Evolutionary conservation across 2,113 vertebrate genomes (phyloP).

Genomic region (Shinisaurus crocodilurus): DNA sequence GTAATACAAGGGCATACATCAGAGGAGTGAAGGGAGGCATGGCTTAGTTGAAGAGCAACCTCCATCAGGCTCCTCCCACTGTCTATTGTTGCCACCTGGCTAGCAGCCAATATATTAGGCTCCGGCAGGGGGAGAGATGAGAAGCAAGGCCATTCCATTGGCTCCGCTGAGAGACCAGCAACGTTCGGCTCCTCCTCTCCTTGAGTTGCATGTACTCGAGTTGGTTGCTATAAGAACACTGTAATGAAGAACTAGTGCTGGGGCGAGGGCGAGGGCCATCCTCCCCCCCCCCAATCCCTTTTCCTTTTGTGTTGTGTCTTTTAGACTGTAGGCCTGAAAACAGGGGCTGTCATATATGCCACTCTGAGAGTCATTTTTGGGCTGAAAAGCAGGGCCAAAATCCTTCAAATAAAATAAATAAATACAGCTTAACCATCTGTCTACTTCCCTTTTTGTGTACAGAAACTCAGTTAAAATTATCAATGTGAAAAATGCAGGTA

Average conservation of each 20-base stretch:
- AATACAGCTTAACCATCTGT: background rate
- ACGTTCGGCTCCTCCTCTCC: background rate
- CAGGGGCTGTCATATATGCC: background rate
- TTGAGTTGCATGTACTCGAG: background rate
- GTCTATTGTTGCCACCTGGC: background rate
- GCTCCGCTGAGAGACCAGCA: background rate
- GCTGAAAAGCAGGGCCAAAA: background rate
- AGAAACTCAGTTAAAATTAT: constrained; percentile 39
- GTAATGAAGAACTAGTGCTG: background rate
- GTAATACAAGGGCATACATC: background rate
- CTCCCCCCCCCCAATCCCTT: background rate
- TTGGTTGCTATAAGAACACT: background rate
- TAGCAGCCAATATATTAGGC: background rate
- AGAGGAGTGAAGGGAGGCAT: too few relatives aligned
- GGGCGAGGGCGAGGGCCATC: too few relatives aligned
- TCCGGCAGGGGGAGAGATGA: background rate
- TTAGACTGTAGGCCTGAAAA: background rate
- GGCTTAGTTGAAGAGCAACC: too few relatives aligned
- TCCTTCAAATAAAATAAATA: background rate
- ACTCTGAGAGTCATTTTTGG: background rate
- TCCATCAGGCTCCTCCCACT: background rate
- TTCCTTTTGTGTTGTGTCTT: background rate
- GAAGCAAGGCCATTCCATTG: background rate
- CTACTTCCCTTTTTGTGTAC: background rate
- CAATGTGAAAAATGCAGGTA: constrained; percentile 47